Conservation (phyloP, 2,113 vertebrate genomes). For the Actenoides hombroni region DNA sequence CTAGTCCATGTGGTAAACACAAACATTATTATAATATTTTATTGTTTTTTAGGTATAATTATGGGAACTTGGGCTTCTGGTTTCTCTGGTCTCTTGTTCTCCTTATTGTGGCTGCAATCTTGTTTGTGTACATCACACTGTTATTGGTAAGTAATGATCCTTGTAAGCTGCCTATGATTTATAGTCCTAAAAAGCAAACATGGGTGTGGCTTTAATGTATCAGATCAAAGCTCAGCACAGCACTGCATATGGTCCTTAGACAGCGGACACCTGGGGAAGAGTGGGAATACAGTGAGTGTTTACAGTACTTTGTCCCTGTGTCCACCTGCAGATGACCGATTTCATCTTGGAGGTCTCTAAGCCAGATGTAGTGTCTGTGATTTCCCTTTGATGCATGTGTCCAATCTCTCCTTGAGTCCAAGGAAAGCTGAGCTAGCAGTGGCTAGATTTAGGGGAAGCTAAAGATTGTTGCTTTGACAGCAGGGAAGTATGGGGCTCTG, state of each 20-base stretch:
- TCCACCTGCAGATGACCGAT: neutral
- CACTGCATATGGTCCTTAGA: neutral
- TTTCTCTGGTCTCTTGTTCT: conserved; percentile 87
- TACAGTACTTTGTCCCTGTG: neutral
- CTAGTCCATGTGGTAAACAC: neutral
- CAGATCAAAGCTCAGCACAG: neutral
- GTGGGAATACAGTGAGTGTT: neutral
- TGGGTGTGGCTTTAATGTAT: neutral
- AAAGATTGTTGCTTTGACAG: neutral
- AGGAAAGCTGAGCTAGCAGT: neutral
- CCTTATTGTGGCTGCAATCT: conserved; percentile 72
- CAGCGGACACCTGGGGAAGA: neutral
- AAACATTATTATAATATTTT: neutral
- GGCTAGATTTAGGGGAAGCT: neutral
- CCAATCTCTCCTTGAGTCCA: neutral
- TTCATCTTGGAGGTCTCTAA: neutral
- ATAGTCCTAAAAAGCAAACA: neutral
- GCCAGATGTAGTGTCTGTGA: neutral
- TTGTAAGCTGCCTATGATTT: neutral
- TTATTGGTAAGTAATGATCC: conserved; percentile 77
- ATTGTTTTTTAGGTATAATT: conserved; percentile 77
- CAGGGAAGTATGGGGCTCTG: neutral
- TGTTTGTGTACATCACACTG: conserved; percentile 80
- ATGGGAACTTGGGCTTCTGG: conserved; percentile 82
- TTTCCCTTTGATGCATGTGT: neutral